phyloP scores from a whole-genome alignment of 1,140 invertebrate species.

The Eulimnadia texana region DNA sequence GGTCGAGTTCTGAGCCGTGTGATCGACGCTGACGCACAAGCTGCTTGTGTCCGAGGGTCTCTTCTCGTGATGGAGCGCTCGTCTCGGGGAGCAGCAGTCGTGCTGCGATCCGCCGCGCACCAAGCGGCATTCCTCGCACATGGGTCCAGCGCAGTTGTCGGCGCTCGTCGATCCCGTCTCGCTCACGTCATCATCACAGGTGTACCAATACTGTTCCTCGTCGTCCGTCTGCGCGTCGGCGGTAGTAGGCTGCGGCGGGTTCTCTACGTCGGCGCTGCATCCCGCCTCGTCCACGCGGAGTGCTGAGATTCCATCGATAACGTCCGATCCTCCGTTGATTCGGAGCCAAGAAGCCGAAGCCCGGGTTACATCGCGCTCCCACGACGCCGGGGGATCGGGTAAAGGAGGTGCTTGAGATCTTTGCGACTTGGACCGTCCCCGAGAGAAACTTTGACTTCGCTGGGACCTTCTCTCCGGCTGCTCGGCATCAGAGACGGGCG shows the following conservation, averaged over 20 bases:
- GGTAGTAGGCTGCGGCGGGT: not conserved
- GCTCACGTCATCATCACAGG: slow-evolving; percentile 17
- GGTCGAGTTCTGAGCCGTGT: slow-evolving; percentile 63
- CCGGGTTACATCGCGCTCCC: not conserved
- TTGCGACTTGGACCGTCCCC: slow-evolving; percentile 15
- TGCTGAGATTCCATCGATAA: not conserved
- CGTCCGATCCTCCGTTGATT: not conserved
- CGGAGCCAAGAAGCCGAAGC: slow-evolving; percentile 2
- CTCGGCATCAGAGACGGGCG: slow-evolving; percentile 20
- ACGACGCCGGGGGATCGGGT: not conserved
- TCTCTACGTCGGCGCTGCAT: not conserved
- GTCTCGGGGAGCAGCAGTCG: slow-evolving; percentile 10
- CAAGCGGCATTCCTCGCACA: slow-evolving; percentile 12
- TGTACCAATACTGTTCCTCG: slow-evolving; percentile 17
- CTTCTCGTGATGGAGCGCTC: slow-evolving; percentile 8
- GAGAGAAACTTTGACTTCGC: slow-evolving; percentile 21
- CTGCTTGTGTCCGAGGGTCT: slow-evolving; percentile 26
- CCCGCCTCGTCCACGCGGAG: not conserved
- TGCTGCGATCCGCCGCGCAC: slow-evolving; percentile 8
- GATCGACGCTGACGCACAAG: slow-evolving; percentile 32
- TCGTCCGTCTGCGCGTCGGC: slow-evolving; percentile 6
- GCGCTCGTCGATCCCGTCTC: slow-evolving; percentile 15
- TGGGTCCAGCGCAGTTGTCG: slow-evolving; percentile 13
- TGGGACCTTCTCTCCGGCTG: slow-evolving; percentile 23
- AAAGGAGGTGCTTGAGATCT: not conserved